Conservation (phyloP, 2,888 invertebrate species). For the Rotaria sp. region DNA sequence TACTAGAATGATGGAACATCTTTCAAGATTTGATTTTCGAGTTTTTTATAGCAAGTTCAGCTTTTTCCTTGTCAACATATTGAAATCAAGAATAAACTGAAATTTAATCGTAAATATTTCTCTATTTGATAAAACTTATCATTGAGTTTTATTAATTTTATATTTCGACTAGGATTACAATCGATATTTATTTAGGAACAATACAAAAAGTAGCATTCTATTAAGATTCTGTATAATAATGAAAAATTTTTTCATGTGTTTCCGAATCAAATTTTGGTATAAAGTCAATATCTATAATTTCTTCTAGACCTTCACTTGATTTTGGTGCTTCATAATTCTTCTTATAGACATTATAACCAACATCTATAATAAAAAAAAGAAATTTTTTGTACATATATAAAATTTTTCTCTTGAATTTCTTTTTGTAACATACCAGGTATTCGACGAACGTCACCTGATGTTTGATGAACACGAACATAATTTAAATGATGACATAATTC, state of each 20-base stretch:
- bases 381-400: no score
- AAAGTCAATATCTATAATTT: slow-evolving; percentile 38
- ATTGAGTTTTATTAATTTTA: no score
- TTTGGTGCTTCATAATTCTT: slow-evolving; percentile 48
- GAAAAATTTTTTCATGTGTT: slow-evolving; percentile 36
- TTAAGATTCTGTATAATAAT: slow-evolving; percentile 36
- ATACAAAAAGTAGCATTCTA: not conserved
- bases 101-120: no score
- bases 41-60: no score
- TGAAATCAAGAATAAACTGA: no score
- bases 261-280: slow-evolving; percentile 33
- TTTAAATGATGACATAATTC: slow-evolving; percentile 50
- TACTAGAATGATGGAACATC: no score
- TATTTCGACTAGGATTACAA: no score
- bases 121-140: no score
- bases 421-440: slow-evolving; percentile 44
- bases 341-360: slow-evolving; percentile 51
- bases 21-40: no score
- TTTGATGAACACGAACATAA: slow-evolving; percentile 48
- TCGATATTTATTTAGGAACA: not conserved
- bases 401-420: no score
- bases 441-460: slow-evolving; percentile 47
- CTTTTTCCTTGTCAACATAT: no score
- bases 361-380: slow-evolving; percentile 43
- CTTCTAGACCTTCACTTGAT: slow-evolving; percentile 44